Conservation (phyloP, 2,113 vertebrate species). For the Crotalus helleri region DNA sequence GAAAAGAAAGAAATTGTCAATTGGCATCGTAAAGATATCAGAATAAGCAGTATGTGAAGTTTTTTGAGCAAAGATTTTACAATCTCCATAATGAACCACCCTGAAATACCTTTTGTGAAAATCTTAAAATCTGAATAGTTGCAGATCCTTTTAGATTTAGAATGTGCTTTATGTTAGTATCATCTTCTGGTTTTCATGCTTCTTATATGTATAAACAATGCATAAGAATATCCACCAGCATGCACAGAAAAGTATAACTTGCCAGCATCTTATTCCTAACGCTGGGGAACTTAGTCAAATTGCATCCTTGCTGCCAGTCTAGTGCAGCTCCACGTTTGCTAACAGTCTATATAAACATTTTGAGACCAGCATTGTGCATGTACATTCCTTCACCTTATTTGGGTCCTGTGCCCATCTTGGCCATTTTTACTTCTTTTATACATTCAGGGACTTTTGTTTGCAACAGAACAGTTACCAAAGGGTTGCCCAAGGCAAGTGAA, state of each 20-base stretch:
- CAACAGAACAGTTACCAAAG: background rate
- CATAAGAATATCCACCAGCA: background rate
- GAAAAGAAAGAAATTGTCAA: background rate
- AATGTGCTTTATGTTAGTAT: background rate
- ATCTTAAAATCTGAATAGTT: background rate
- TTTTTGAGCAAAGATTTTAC: background rate
- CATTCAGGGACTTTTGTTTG: background rate
- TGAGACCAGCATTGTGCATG: background rate
- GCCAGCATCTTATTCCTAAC: background rate
- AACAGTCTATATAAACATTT: background rate
- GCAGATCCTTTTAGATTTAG: background rate
- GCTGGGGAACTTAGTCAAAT: background rate
- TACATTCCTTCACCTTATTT: background rate
- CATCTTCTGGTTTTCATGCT: background rate
- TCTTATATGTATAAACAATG: background rate
- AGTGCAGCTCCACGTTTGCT: background rate
- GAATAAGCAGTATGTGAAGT: background rate
- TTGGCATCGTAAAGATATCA: background rate
- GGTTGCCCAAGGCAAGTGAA: background rate
- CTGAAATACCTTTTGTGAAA: background rate
- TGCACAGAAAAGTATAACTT: background rate
- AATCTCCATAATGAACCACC: background rate
- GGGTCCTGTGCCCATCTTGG: background rate
- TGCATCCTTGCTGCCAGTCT: background rate
- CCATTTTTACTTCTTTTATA: background rate